Percentiles rank a stretch among this genome's conserved stretches.
These are phyloP conservation scores for Megatriorchis doriae DNA, from an alignment of 2,113 vertebrate species.

Conservation along the genomic window DNA sequence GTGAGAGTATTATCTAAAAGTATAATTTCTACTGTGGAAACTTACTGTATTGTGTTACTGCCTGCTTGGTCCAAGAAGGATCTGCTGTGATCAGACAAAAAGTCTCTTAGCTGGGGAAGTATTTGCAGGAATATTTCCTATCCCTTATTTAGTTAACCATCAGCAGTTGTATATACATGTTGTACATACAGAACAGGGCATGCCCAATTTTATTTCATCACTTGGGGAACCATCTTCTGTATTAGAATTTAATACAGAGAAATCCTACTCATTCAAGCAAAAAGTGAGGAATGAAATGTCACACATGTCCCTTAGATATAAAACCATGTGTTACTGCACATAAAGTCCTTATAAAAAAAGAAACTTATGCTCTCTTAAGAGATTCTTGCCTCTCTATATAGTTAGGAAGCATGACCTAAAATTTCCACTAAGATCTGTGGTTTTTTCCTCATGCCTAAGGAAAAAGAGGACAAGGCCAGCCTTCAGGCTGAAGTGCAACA, in stretches of 20 bases:
- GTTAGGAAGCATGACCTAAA: not conserved
- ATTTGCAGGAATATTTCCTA: not conserved
- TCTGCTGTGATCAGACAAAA: not conserved
- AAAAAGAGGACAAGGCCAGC: constrained; percentile 89
- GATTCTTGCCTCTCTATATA: not conserved
- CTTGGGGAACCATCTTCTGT: not conserved
- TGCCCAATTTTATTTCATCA: not conserved
- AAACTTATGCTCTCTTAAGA: not conserved
- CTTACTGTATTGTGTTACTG: not conserved
- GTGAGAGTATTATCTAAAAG: not conserved
- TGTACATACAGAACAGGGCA: not conserved
- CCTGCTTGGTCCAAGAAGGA: not conserved
- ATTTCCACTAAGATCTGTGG: not conserved
- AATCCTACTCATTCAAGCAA: not conserved
- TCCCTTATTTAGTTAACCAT: not conserved
- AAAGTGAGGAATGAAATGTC: not conserved
- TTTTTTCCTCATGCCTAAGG: constrained; percentile 70
- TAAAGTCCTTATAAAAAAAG: not conserved
- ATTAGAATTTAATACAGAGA: not conserved
- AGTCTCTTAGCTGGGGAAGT: not conserved
- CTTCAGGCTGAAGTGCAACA: constrained; percentile 89
- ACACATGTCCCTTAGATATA: not conserved
- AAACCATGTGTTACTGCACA: not conserved
- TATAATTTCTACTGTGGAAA: not conserved
- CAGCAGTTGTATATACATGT: not conserved